Evolutionary conservation across 2,888 invertebrate genomes (phyloP), one percentile per base, ranked within the genome.

Genomic region (Drosophila histrio): DNA sequence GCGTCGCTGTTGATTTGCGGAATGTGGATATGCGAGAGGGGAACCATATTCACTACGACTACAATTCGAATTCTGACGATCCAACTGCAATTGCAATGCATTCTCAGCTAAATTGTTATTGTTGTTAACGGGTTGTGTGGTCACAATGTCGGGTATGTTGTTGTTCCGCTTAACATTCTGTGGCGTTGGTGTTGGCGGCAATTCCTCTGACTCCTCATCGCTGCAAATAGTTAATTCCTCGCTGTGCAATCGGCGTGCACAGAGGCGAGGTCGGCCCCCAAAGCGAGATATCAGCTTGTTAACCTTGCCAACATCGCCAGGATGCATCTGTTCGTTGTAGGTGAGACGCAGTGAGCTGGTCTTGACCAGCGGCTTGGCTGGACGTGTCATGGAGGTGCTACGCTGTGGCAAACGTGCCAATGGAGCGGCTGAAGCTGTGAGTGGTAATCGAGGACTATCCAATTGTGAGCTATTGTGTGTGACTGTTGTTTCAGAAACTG

Each of bases 231-330:
- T 76, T 8, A 76, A 64, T 50, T 89, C 89, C 56, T 87, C 79
- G 61, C 80, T 78, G 47, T 75, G 73, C 22, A 77, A 41, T 1
- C 79, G 74, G 0, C 81, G 66, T 0, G 78, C 54, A 21, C 77
- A 71, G 5, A 79, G 57, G 15, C 81, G 71, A 0, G 88, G 82
- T 9, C 78, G 57, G 2, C 83, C 78, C 58, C 90, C 91, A 47
- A 91, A 91, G 2, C 89, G 89, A 0, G 90, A 89, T 43, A 91
- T 91, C 15, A 91, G 67, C 67, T 91, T 91, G 44, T 91, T 91
- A 2, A 91, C 91, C 56, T 91, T 91, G 24, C 91, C 91, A 9
- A 91, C 69, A 58, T 91, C 89, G 11, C 71, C 70, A 2, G 91
- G 90, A 56, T 88, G 89, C 39, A 91, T 87, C 58, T 90, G 91